phyloP scores from a whole-genome alignment of 1,140 invertebrate species.

The Ectropis grisescens region DNA sequence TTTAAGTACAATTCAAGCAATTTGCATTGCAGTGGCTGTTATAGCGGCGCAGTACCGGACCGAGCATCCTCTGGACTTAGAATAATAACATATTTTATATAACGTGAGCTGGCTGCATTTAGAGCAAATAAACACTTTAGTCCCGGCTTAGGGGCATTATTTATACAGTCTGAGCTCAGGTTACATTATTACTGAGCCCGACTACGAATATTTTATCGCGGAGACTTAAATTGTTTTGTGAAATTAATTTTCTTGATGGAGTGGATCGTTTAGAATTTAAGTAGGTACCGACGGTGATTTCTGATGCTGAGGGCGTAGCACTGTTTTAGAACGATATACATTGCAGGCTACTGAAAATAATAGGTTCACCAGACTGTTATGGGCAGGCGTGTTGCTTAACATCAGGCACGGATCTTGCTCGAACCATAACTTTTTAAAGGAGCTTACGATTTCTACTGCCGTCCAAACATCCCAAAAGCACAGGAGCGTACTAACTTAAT shows the following conservation, averaged over 20 bases:
- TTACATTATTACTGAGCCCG: conserved; percentile 6
- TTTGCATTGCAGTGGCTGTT: conserved; percentile 24
- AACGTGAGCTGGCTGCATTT: conserved; percentile 1
- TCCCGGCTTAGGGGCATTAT: neutral
- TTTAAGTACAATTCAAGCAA: conserved; percentile 28
- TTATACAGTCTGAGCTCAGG: conserved; percentile 3
- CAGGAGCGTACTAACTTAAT: too few relatives aligned
- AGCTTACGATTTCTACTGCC: too few relatives aligned
- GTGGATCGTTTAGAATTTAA: neutral
- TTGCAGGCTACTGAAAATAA: too few relatives aligned
- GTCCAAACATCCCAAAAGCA: too few relatives aligned
- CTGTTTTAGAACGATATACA: too few relatives aligned
- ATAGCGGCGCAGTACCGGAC: conserved; percentile 7
- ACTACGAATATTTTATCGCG: conserved; percentile 2
- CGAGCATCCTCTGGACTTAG: conserved; percentile 11
- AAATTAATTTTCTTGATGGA: conserved; percentile 9
- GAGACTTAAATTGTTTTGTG: conserved; percentile 8
- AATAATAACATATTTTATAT: conserved; percentile 18
- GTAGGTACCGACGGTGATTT: too few relatives aligned
- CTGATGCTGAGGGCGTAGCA: too few relatives aligned
- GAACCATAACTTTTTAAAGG: too few relatives aligned
- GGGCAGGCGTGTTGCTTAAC: too few relatives aligned
- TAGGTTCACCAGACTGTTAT: too few relatives aligned
- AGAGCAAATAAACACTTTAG: conserved; percentile 7
- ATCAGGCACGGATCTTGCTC: too few relatives aligned